Evolutionary conservation across 1,140 invertebrate species (phyloP), one percentile per base, ranked within the genome.

Genomic region (Macrosteles quadrilineatus): DNA sequence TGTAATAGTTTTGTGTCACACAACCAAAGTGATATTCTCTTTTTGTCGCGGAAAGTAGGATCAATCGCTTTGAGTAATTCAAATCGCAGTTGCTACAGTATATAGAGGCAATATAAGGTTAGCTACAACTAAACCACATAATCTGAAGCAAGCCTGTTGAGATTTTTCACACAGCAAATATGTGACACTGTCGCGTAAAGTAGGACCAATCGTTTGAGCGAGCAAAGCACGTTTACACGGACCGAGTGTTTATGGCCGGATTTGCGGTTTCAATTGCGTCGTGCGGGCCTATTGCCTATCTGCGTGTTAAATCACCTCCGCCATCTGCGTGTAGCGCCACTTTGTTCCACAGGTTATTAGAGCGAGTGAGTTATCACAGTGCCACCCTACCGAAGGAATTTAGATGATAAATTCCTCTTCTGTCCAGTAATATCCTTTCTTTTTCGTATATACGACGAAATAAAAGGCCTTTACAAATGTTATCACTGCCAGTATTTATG

Each of bases 401-500:
- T 72, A 73, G 71, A 75, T 76, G 75, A 76, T 76, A 76, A 76
- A 76, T 76, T 72, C 73, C 59, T 31, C 59, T 50, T 67, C 36
- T 45, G 30, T 30, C 71, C 59, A 40, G 75, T 73, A 76, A 75
- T 76, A 76, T 71, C 74, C 72, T 75, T 73, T 75, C 73, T 73
- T 75, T 71, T 68, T 57, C 66, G 73, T 75, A 75, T 75, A 76
- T 75, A 75, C 70, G 75, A 62, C 69, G 71, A 55, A 55, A 47
- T 43, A 59, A 59, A 59, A 69, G 67, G 57, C 53, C 71, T 77
- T 77, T 75, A 76, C 74, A 76, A 76, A 76, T 76, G 76, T 76
- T 76, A 77, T 76, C 74, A 74, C 75, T 72, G 75, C 75, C 74
- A 76, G 73, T 75, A 77, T 77, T 78, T 77, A 77, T 76, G 75